Conservation (phyloP, 2,113 vertebrate species). For the Xiphophorus maculatus region DNA sequence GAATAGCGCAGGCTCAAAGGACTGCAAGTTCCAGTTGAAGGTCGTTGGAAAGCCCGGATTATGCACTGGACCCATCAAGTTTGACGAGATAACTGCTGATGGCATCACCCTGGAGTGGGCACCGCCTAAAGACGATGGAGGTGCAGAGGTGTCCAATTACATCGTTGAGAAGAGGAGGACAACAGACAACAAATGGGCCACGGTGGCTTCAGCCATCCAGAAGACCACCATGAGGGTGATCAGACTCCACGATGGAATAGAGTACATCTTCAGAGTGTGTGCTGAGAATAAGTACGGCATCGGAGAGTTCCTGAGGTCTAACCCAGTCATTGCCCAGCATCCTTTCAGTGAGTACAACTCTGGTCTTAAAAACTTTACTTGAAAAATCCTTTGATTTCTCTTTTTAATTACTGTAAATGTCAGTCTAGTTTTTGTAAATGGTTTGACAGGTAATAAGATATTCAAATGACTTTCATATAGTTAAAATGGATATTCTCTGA, state of each 20-base stretch:
- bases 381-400: background rate
- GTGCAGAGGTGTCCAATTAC: conserved; percentile 97
- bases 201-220: conserved; percentile 95
- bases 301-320: conserved; percentile 93
- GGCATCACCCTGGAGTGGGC: conserved; percentile 94
- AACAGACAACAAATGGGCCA: conserved; percentile 94
- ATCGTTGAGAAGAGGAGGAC: conserved; percentile 95
- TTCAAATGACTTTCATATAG: too few relatives aligned
- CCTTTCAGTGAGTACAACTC: conserved; percentile 89
- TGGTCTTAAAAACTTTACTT: background rate
- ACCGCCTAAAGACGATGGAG: conserved; percentile 93
- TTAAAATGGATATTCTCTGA: too few relatives aligned
- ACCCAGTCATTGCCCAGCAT: conserved; percentile 92
- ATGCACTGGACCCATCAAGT: conserved; percentile 92
- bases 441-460: background rate
- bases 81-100: conserved; percentile 97
- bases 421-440: background rate
- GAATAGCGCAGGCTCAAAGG: conserved; percentile 90
- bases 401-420: background rate
- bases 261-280: conserved; percentile 95
- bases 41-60: conserved; percentile 97
- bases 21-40: conserved; percentile 88
- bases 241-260: conserved; percentile 92
- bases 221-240: conserved; percentile 95
- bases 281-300: conserved; percentile 98